Conservation (phyloP, 2,888 invertebrate species). For the Tortrix viridana region DNA sequence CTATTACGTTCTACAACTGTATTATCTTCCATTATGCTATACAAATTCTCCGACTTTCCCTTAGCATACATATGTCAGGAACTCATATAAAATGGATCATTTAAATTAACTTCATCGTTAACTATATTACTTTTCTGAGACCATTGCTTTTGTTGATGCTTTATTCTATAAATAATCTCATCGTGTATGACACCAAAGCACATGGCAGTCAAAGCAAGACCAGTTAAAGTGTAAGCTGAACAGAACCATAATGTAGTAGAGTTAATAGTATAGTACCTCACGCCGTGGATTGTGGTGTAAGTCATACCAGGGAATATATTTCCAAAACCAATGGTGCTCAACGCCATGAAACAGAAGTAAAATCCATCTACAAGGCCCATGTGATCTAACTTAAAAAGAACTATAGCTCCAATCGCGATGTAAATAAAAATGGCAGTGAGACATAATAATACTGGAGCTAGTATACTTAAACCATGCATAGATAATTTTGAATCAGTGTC, state of each 20-base stretch:
- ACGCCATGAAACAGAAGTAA: slow-evolving; percentile 98
- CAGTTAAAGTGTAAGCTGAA: slow-evolving; percentile 93
- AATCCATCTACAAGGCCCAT: slow-evolving; percentile 95
- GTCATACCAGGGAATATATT: slow-evolving; percentile 91
- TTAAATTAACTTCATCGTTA: slow-evolving; percentile 86
- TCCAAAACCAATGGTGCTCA: slow-evolving; percentile 96
- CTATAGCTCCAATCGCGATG: slow-evolving; percentile 94
- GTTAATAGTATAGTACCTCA: slow-evolving; percentile 83
- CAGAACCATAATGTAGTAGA: slow-evolving; percentile 94
- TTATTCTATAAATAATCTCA: slow-evolving; percentile 92
- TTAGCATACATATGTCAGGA: slow-evolving; percentile 89
- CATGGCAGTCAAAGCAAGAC: slow-evolving; percentile 95
- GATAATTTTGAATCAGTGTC: slow-evolving; percentile 89
- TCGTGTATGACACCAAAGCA: slow-evolving; percentile 95
- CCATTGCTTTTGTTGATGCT: slow-evolving; percentile 87
- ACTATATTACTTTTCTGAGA: slow-evolving; percentile 86
- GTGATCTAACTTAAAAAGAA: slow-evolving; percentile 94
- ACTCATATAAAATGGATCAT: slow-evolving; percentile 87
- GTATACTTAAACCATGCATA: slow-evolving; percentile 91
- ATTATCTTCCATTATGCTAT: slow-evolving; percentile 83
- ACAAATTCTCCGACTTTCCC: slow-evolving; percentile 83
- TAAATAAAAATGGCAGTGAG: slow-evolving; percentile 96
- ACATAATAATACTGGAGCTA: slow-evolving; percentile 95
- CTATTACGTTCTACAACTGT: slow-evolving; percentile 72
- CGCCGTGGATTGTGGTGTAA: slow-evolving; percentile 79